Conservation (phyloP, 2,797 vertebrate species). For the Prunella strophiata region DNA sequence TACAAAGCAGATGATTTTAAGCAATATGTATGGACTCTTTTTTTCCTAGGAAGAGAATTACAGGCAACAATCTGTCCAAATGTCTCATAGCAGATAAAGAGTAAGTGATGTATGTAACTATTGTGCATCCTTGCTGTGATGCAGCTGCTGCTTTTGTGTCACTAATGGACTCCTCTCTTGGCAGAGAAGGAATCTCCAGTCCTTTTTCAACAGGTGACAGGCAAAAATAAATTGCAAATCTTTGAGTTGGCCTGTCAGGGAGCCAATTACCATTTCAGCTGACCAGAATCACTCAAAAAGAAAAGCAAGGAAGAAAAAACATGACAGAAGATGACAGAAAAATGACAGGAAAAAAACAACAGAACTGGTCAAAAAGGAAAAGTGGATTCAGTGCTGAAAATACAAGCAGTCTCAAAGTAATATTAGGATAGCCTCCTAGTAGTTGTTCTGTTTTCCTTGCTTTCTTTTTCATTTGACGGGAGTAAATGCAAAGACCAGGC, state of each 20-base stretch:
- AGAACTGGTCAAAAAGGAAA: neutral
- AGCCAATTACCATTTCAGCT: neutral
- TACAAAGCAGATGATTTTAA: neutral
- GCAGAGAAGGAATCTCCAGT: slow-evolving; percentile 3
- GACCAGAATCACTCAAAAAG: neutral
- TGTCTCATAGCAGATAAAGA: neutral
- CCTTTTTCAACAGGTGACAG: slow-evolving; percentile 49
- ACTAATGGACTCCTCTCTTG: neutral
- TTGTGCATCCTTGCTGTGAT: neutral
- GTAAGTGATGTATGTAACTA: slow-evolving; percentile 6
- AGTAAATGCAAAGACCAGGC: neutral
- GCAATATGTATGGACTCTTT: neutral
- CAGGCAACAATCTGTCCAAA: neutral
- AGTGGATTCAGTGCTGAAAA: neutral
- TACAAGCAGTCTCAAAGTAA: neutral
- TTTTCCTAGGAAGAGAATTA: neutral
- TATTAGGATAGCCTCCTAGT: neutral
- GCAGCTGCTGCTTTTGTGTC: slow-evolving; percentile 18
- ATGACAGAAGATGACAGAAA: neutral
- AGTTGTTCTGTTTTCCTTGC: neutral
- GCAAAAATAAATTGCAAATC: slow-evolving; percentile 33
- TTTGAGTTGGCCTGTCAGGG: neutral
- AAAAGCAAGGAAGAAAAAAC: neutral
- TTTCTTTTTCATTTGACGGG: neutral
- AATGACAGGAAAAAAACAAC: neutral